phyloP scores from a whole-genome alignment of 2,888 invertebrate species.

The Cheilosia vulpina region DNA sequence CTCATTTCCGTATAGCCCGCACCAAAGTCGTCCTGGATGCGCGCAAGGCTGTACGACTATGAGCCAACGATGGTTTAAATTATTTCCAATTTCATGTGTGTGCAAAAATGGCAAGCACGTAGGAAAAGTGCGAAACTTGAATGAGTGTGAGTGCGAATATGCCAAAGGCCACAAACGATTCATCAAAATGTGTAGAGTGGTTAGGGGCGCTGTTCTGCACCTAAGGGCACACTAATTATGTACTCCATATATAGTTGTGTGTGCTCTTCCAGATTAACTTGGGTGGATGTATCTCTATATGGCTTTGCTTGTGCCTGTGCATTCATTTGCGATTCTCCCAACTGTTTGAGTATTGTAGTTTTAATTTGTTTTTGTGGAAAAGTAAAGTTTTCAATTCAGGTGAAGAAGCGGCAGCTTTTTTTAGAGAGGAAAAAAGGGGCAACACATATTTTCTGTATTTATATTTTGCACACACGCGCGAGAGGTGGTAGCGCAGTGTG shows the following conservation, averaged over 20 bases:
- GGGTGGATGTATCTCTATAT: background rate
- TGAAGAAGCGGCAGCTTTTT: constrained; percentile 47
- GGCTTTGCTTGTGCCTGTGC: background rate
- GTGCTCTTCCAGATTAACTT: background rate
- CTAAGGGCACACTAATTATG: constrained; percentile 70
- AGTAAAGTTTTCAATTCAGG: constrained; percentile 52
- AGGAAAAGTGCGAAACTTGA: constrained; percentile 44
- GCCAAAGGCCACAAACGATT: constrained; percentile 63
- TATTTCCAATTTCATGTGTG: constrained; percentile 61
- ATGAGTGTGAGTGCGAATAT: constrained; percentile 8
- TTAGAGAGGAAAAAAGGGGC: constrained; percentile 12
- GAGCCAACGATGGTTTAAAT: constrained; percentile 60
- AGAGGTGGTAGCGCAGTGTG: constrained; percentile 15
- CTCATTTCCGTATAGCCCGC: background rate
- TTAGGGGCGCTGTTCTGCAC: constrained; percentile 46
- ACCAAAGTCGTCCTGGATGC: constrained; percentile 31
- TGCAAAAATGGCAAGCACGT: background rate
- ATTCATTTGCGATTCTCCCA: constrained; percentile 43
- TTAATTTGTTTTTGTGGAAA: constrained; percentile 11
- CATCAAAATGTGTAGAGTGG: constrained; percentile 56
- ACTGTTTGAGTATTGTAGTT: constrained; percentile 45
- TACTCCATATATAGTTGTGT: constrained; percentile 13
- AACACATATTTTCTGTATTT: constrained; percentile 22
- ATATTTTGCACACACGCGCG: constrained; percentile 37
- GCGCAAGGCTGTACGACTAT: constrained; percentile 39